A percentile compares a stretch with the other conserved stretches of the same genome.
phyloP scores from a whole-genome alignment of 2,113 vertebrate species.

The Craseonycteris thonglongyai region DNA sequence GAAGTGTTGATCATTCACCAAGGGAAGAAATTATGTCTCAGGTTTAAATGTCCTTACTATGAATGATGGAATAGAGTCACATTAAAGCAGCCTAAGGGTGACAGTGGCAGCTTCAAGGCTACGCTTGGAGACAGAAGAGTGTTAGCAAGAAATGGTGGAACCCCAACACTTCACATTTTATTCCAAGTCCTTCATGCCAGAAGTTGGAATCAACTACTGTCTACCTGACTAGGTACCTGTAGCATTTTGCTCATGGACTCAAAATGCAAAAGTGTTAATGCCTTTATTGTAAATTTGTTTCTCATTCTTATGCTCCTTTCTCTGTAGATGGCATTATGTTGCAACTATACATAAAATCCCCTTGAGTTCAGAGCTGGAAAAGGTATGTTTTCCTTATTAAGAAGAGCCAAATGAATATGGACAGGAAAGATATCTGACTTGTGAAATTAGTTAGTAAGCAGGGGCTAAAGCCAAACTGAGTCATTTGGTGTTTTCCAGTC shows the following conservation, averaged over 20 bases:
- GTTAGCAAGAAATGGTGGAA: background rate
- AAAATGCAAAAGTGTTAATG: background rate
- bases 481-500: background rate
- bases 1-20: background rate
- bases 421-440: constrained; percentile 9
- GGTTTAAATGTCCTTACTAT: background rate
- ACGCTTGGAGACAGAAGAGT: background rate
- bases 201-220: background rate
- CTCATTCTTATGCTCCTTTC: background rate
- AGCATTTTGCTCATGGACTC: background rate
- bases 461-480: background rate
- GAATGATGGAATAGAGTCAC: background rate
- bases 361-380: background rate
- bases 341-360: background rate
- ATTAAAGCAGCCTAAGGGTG: background rate
- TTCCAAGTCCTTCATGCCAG: background rate
- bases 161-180: background rate
- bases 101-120: background rate
- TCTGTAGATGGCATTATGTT: background rate
- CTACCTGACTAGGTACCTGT: background rate
- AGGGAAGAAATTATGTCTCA: background rate
- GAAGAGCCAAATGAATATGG: background rate
- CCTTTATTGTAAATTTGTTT: background rate
- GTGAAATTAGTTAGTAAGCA: background rate
- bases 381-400: background rate